phyloP scores from a whole-genome alignment of 1,140 invertebrate species.

The Dendrolimus kikuchii region DNA sequence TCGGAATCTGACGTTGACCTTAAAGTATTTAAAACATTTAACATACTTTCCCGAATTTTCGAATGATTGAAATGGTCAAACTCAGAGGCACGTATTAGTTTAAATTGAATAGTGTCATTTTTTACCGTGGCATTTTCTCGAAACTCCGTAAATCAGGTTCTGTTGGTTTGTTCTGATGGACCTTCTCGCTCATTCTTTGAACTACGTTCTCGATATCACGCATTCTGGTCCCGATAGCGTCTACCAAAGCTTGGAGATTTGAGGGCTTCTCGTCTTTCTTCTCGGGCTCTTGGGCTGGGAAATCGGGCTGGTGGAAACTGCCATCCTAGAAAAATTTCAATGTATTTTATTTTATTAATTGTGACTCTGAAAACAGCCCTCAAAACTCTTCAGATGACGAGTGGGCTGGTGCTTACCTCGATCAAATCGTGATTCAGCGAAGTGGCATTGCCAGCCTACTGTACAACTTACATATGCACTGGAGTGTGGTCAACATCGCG shows the following conservation, averaged over 20 bases:
- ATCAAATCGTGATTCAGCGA: too few relatives aligned
- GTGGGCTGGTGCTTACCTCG: too few relatives aligned
- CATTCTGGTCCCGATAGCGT: conserved; percentile 53
- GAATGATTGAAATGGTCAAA: neutral
- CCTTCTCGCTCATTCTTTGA: conserved; percentile 49
- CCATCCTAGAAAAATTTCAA: neutral
- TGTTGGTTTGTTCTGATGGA: conserved; percentile 21
- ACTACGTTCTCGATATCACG: conserved; percentile 46
- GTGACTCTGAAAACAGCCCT: too few relatives aligned
- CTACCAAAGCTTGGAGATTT: conserved; percentile 41
- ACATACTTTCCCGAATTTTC: neutral
- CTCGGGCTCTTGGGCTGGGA: conserved; percentile 6
- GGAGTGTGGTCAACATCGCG: too few relatives aligned
- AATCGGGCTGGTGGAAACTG: conserved; percentile 3
- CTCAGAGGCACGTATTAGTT: too few relatives aligned
- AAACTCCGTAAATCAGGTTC: conserved; percentile 8
- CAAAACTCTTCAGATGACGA: too few relatives aligned
- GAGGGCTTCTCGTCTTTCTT: conserved; percentile 29
- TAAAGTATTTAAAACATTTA: neutral
- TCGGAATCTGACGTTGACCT: neutral
- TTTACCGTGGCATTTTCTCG: conserved; percentile 16
- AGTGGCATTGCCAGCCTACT: too few relatives aligned
- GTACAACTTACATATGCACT: too few relatives aligned
- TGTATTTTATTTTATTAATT: too few relatives aligned
- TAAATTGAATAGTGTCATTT: too few relatives aligned